A percentile compares a stretch with the other conserved stretches of the same genome.
Conservation (phyloP, 2,797 vertebrate species). For the Sarcophilus harrisii region DNA sequence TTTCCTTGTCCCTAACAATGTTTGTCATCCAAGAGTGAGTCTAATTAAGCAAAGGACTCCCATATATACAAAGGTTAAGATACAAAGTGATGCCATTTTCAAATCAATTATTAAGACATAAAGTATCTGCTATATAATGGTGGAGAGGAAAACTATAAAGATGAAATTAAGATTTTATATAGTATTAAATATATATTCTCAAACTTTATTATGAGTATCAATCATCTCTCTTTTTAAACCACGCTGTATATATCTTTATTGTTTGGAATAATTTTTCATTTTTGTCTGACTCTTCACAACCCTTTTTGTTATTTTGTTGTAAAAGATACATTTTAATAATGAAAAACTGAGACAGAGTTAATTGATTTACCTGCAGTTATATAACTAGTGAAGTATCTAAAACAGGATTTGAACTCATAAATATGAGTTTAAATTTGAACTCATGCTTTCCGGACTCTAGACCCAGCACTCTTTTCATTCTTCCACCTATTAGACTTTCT, state of each 20-base stretch:
- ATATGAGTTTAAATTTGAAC: neutral
- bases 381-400: neutral
- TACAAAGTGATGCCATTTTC: neutral
- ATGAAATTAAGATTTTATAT: neutral
- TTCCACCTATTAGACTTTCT: neutral
- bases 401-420: too few relatives aligned
- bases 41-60: neutral
- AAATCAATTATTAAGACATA: neutral
- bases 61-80: neutral
- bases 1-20: too few relatives aligned
- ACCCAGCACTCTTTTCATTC: neutral
- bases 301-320: neutral
- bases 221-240: neutral
- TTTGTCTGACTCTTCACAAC: neutral
- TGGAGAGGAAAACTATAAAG: neutral
- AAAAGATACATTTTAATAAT: neutral
- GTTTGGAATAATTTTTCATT: neutral
- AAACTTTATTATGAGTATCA: neutral
- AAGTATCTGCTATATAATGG: neutral
- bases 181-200: neutral
- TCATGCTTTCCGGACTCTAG: neutral
- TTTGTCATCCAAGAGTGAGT: neutral
- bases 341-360: neutral
- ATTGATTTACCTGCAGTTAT: neutral
- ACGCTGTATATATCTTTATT: neutral